A percentile compares a stretch with the other conserved stretches of the same genome.
Conservation (phyloP, 1,140 invertebrate species). For the Sycophila sp. region DNA sequence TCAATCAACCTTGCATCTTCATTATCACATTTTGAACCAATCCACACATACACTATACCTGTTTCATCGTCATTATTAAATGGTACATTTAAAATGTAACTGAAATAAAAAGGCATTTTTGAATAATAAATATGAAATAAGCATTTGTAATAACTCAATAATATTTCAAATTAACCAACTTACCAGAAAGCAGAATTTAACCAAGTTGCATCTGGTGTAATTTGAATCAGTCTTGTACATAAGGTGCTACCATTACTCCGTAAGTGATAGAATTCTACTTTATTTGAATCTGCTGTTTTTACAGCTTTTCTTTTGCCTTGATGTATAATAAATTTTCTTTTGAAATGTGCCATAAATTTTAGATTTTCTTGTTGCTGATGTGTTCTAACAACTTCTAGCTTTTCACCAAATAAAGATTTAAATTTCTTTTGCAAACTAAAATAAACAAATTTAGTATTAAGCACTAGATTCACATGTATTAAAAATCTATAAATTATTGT, state of each 20-base stretch:
- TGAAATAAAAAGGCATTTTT: constrained; percentile 70
- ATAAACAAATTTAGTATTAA: constrained; percentile 21
- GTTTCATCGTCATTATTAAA: constrained; percentile 90
- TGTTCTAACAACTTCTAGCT: constrained; percentile 96
- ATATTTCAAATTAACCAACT: too few species aligned
- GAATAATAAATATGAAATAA: constrained; percentile 19
- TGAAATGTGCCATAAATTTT: constrained; percentile 98
- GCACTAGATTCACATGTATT: not conserved
- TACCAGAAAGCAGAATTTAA: constrained; percentile 90
- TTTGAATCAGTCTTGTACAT: constrained; percentile 93
- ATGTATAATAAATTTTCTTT: constrained; percentile 93
- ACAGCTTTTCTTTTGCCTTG: constrained; percentile 84
- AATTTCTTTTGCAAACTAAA: constrained; percentile 95
- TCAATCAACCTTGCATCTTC: constrained; percentile 90
- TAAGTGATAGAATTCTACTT: constrained; percentile 94
- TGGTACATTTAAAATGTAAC: constrained; percentile 95
- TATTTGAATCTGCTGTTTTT: constrained; percentile 65
- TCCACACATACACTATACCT: constrained; percentile 98
- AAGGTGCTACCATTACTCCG: constrained; percentile 95
- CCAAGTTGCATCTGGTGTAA: constrained; percentile 79
- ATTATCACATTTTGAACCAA: constrained; percentile 87
- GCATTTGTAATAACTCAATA: not conserved
- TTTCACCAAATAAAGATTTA: constrained; percentile 93
- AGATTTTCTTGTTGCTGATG: constrained; percentile 99
- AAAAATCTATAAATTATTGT: constrained; percentile 10